These are phyloP conservation scores for Campylorhamphus procurvoides DNA, from an alignment of 2,113 vertebrate species.

Conservation along the genomic window DNA sequence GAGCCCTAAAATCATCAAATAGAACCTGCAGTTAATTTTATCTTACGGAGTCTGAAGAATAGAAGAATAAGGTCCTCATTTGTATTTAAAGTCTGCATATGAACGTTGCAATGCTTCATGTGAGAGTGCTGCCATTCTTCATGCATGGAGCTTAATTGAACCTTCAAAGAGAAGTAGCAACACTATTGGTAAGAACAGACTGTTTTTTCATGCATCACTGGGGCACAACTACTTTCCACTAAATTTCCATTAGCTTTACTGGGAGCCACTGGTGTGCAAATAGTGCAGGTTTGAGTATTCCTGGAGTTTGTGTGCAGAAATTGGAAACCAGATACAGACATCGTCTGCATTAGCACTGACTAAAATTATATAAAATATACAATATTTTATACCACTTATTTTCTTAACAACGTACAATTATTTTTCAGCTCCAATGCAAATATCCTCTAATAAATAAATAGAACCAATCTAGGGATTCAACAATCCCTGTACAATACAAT, in stretches of 20 bases:
- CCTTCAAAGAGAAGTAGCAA: background rate
- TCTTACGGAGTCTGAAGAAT: background rate
- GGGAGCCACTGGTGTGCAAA: background rate
- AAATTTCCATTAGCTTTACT: background rate
- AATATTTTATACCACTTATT: background rate
- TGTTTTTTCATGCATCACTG: background rate
- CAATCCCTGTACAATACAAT: background rate
- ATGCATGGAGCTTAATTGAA: background rate
- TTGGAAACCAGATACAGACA: background rate
- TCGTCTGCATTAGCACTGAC: background rate
- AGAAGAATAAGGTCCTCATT: background rate
- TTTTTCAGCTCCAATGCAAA: background rate
- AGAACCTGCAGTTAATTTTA: background rate
- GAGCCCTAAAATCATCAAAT: background rate
- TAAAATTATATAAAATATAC: background rate
- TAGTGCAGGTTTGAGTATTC: background rate
- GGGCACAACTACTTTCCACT: background rate
- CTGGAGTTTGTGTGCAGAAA: background rate
- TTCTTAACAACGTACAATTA: background rate
- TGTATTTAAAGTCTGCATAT: background rate
- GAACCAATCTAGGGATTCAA: background rate
- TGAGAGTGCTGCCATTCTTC: background rate
- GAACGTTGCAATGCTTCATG: background rate
- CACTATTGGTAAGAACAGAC: background rate
- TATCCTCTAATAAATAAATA: background rate